phyloP scores from a whole-genome alignment of 2,888 invertebrate species.

The Stenolophus ochropezus region DNA sequence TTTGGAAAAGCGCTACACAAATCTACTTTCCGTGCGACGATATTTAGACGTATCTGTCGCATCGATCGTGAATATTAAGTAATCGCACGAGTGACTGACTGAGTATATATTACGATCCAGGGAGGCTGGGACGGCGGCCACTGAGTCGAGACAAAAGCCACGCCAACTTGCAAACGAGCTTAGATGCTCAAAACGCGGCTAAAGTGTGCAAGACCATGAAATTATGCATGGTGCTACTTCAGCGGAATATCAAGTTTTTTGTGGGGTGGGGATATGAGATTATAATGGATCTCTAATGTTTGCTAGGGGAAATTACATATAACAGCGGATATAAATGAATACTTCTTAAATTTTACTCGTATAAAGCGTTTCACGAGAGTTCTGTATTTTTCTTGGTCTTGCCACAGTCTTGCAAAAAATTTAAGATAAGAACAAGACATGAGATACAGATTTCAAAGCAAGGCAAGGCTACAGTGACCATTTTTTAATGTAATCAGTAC shows the following conservation, averaged over 20 bases:
- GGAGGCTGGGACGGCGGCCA: not conserved
- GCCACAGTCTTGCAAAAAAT: no score
- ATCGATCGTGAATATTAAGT: conserved; percentile 46
- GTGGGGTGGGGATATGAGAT: not conserved
- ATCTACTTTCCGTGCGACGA: conserved; percentile 49
- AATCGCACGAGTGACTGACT: conserved; percentile 20
- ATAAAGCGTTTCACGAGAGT: no score
- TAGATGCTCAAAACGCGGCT: conserved; percentile 48
- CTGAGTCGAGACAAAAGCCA: conserved; percentile 54
- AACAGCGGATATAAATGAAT: not conserved
- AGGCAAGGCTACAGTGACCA: no score
- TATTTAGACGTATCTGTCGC: conserved; percentile 56
- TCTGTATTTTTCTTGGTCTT: no score
- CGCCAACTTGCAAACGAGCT: conserved; percentile 56
- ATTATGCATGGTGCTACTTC: conserved; percentile 52
- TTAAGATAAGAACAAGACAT: no score
- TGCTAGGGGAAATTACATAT: not conserved
- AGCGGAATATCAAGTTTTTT: conserved; percentile 18
- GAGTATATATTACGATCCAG: conserved; percentile 21
- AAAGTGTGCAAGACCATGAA: conserved; percentile 53
- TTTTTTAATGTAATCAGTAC: no score
- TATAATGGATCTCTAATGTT: conserved; percentile 17
- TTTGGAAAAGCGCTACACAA: conserved; percentile 47
- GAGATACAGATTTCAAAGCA: no score
- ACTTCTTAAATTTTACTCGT: not conserved